phyloP scores from a whole-genome alignment of 1,140 invertebrate species.

The Drosophila navojoa region DNA sequence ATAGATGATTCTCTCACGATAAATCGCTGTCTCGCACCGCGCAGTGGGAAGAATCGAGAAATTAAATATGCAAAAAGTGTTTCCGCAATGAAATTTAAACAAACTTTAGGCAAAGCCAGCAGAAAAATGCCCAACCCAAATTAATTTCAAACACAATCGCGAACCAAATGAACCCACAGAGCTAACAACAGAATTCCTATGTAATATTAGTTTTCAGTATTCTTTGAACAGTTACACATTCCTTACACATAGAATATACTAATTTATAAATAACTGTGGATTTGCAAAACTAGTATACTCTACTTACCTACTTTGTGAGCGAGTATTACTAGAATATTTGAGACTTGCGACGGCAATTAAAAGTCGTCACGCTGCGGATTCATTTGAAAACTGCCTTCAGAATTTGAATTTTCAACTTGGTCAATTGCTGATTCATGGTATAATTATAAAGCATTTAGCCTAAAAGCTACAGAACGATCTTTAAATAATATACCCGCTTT shows the following conservation, averaged over 20 bases:
- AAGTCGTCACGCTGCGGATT: constrained; percentile 26
- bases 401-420: constrained; percentile 32
- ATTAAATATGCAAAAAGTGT: constrained; percentile 63
- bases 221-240: too few relatives aligned
- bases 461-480: too few relatives aligned
- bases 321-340: not conserved
- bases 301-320: too few relatives aligned
- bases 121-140: constrained; percentile 23
- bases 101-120: constrained; percentile 45
- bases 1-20: constrained; percentile 57
- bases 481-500: too few relatives aligned
- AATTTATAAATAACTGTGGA: too few relatives aligned
- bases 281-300: too few relatives aligned
- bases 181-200: too few relatives aligned
- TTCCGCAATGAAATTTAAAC: constrained; percentile 75
- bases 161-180: constrained; percentile 2
- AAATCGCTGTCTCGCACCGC: constrained; percentile 26
- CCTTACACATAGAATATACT: too few relatives aligned
- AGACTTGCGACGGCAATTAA: constrained; percentile 17
- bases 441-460: constrained; percentile 21
- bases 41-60: constrained; percentile 51
- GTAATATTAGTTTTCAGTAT: too few relatives aligned
- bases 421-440: constrained; percentile 26
- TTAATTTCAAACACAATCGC: constrained; percentile 27
- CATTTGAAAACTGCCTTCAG: constrained; percentile 15